Evolutionary conservation across 2,113 vertebrate species (phyloP), one percentile per base, ranked within the genome.

Genomic region (Pyxicephalus adspersus): DNA sequence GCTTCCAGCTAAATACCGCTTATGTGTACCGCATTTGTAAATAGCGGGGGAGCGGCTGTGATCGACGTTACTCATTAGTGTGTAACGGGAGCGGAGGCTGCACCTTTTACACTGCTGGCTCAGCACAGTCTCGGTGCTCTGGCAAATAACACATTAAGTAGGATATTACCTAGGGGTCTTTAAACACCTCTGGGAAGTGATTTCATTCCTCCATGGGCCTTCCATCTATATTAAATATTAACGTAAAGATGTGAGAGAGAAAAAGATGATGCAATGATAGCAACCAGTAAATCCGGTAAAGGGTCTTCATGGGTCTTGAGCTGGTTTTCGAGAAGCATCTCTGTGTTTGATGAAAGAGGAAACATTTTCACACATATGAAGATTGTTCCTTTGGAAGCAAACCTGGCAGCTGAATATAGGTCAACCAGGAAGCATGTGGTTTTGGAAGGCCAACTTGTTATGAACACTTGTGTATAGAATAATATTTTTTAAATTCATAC

Each of bases 181-280:
- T 26, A 52, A 55, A 71, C 57, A 80, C 77, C 65, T 80, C 57
- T 18, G 19, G 66, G 66, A 80, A 80, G 77, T 52, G 55, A 58
- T 20, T n/a, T 50, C 9, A 60, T 80, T 9, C 31, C 66, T 51
- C 77, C 15, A 23, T 57, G 66, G 31, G 45, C 22, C 60, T 50
- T 71, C 55, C 55, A 28, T 4, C 7, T 11, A 31, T 45, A 68
- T 67, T 67, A 79, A 80, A 70, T 70, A 80, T 80, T 61, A 80
- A 61, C 57, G 38, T 1, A 22, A 15, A 34, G 13, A 28, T 28
- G 15, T 17, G 11, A 19, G 22, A 19, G 29, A 68, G 26, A 31
- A 55, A 3, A 63, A n/a, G 28, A 65, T n/a, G n/a, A n/a, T 45
- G 63, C 17, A 52, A 64, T 77, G 0, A 38, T 26, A n/a, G 31